phyloP scores from a whole-genome alignment of 2,113 vertebrate species.

The Chionodraco myersi region DNA sequence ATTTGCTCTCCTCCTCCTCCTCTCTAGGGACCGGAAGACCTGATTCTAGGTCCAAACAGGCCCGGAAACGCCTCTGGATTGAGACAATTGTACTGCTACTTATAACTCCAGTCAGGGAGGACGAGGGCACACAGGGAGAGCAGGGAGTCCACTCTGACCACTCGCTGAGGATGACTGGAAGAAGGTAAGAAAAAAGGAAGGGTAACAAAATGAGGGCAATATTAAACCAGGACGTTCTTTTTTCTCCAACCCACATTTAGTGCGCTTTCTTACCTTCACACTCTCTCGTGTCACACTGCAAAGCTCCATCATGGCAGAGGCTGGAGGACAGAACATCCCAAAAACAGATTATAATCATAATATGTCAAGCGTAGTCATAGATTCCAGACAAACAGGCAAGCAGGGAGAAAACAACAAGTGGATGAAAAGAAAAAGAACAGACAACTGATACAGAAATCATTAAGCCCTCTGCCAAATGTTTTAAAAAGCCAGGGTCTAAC shows the following conservation, averaged over 20 bases:
- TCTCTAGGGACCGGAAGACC: conserved; percentile 73
- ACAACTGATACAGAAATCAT: background rate
- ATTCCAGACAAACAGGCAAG: conserved; percentile 2
- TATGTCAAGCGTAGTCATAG: background rate
- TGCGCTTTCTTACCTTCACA: conserved; percentile 85
- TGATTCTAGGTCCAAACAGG: conserved; percentile 88
- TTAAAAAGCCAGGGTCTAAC: conserved; percentile 75
- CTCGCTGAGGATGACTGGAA: conserved; percentile 84
- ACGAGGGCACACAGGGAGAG: conserved; percentile 81
- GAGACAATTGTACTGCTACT: conserved; percentile 67
- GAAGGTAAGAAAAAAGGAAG: background rate
- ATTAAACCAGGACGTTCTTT: background rate
- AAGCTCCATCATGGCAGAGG: conserved; percentile 83
- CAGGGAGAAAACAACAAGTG: background rate
- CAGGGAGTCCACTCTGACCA: conserved; percentile 91
- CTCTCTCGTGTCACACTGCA: conserved; percentile 84
- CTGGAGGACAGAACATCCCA: conserved; percentile 69
- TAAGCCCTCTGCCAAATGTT: background rate
- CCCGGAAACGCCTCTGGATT: conserved; percentile 84
- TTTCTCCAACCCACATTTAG: background rate
- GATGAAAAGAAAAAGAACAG: background rate
- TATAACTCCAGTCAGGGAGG: conserved; percentile 1
- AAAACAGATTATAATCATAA: background rate
- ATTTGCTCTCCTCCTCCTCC: conserved; percentile 64
- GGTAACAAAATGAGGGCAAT: background rate